phyloP scores from a whole-genome alignment of 2,888 invertebrate genomes.

The Apamea monoglypha region DNA sequence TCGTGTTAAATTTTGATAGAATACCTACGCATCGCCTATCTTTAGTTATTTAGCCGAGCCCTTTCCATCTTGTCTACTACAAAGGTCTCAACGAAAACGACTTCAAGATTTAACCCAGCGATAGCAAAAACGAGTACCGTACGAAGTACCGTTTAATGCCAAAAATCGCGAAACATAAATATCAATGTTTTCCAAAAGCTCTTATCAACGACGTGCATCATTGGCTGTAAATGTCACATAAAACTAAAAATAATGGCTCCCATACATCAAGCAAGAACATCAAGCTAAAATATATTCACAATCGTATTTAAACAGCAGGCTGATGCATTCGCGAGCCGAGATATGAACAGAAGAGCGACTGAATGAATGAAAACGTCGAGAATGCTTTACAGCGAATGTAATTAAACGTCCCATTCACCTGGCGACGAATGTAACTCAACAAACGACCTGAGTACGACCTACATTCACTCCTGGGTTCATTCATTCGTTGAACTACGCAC shows the following conservation, averaged over 20 bases:
- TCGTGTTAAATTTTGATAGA: background rate
- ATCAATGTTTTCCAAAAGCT: slow-evolving; percentile 34
- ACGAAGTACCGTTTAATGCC: background rate
- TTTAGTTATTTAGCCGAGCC: background rate
- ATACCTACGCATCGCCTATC: background rate
- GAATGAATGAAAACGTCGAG: slow-evolving; percentile 73
- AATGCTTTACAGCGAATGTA: slow-evolving; percentile 76
- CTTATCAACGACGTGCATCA: slow-evolving; percentile 53
- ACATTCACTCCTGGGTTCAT: slow-evolving; percentile 64
- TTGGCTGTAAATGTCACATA: slow-evolving; percentile 57
- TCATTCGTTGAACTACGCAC: slow-evolving; percentile 67
- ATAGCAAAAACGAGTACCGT: slow-evolving; percentile 18
- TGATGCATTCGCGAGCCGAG: slow-evolving; percentile 55
- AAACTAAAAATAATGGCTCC: slow-evolving; percentile 55
- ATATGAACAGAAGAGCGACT: slow-evolving; percentile 62
- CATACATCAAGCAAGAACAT: slow-evolving; percentile 44
- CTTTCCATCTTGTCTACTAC: slow-evolving; percentile 17
- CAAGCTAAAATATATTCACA: slow-evolving; percentile 36
- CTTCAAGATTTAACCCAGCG: slow-evolving; percentile 11
- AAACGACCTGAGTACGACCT: slow-evolving; percentile 61
- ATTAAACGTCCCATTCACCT: slow-evolving; percentile 79
- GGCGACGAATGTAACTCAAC: slow-evolving; percentile 67
- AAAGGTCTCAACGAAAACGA: slow-evolving; percentile 8
- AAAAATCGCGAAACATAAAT: slow-evolving; percentile 27
- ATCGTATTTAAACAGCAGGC: slow-evolving; percentile 49